Percentiles rank a stretch among this genome's conserved stretches.
These are phyloP conservation scores for Pseudanteris insignis DNA, from an alignment of 2,888 invertebrate genomes.

Conservation along the genomic window DNA sequence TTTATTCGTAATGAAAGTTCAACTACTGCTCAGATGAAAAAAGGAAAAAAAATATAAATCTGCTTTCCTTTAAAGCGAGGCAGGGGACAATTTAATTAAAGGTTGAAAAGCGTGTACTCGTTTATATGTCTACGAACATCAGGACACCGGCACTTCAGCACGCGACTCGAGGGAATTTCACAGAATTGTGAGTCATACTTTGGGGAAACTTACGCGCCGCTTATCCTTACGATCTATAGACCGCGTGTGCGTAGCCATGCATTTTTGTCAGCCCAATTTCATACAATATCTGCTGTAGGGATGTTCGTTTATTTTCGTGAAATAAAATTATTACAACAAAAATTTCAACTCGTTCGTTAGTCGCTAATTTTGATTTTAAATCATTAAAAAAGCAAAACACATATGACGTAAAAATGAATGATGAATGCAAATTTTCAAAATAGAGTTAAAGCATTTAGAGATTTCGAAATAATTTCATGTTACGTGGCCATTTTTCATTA, in stretches of 20 bases:
- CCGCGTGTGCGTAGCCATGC: constrained; percentile 24
- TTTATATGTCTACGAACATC: constrained; percentile 35
- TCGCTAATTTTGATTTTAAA: too few species aligned
- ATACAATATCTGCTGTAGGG: constrained; percentile 22
- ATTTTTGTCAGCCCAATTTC: constrained; percentile 16
- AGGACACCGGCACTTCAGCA: constrained; percentile 25
- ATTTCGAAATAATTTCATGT: too few species aligned
- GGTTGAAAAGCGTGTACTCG: constrained; percentile 22
- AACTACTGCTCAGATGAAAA: too few species aligned
- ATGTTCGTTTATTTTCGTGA: constrained; percentile 14
- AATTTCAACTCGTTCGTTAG: not conserved
- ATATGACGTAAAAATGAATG: too few species aligned
- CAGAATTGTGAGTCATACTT: constrained; percentile 39
- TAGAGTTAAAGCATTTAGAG: too few species aligned
- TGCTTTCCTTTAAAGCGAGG: constrained; percentile 12
- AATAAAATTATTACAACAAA: constrained; percentile 15
- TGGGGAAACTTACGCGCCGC: constrained; percentile 32
- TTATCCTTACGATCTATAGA: constrained; percentile 36
- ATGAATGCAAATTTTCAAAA: too few species aligned
- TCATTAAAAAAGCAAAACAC: too few species aligned
- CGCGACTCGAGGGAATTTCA: constrained; percentile 34
- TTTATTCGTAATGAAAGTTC: too few species aligned
- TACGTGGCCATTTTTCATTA: too few species aligned
- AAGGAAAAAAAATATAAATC: not conserved
- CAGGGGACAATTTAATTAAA: constrained; percentile 31